Evolutionary conservation across 2,888 invertebrate genomes (phyloP).

Genomic region (Chromoteleia sp.): DNA sequence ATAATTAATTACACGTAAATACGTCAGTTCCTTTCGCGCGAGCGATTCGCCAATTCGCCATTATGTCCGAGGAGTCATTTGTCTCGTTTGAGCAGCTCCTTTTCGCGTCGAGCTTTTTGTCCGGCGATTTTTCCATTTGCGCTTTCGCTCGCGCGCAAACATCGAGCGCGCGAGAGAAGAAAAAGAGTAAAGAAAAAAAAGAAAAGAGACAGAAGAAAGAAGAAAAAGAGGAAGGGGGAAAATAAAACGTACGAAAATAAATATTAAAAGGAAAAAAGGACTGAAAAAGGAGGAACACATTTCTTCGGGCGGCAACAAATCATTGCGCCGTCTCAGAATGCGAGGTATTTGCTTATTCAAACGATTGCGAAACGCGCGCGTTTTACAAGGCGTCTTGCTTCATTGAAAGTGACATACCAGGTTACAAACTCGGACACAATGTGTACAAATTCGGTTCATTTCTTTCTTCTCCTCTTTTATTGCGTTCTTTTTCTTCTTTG

Average conservation of each 20-base stretch:
- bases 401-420: slow-evolving; percentile 53
- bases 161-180: background rate
- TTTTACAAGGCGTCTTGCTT: slow-evolving; percentile 54
- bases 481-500: background rate
- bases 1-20: slow-evolving; percentile 70
- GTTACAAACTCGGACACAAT: slow-evolving; percentile 22
- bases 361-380: slow-evolving; percentile 61
- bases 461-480: no score
- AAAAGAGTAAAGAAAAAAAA: slow-evolving; percentile 8
- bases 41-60: slow-evolving; percentile 68
- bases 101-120: slow-evolving; percentile 66
- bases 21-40: slow-evolving; percentile 65
- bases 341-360: slow-evolving; percentile 68
- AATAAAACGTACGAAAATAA: background rate
- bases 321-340: slow-evolving; percentile 64
- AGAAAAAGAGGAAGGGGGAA: background rate
- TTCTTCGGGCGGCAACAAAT: slow-evolving; percentile 60
- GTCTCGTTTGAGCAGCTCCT: slow-evolving; percentile 63
- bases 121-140: slow-evolving; percentile 64
- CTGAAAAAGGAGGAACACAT: slow-evolving; percentile 13
- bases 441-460: background rate
- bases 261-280: slow-evolving; percentile 9
- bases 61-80: slow-evolving; percentile 65
- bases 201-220: background rate
- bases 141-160: slow-evolving; percentile 36